Evolutionary conservation across 2,113 vertebrate genomes (phyloP).

Genomic region (Sakesphorus luctuosus): DNA sequence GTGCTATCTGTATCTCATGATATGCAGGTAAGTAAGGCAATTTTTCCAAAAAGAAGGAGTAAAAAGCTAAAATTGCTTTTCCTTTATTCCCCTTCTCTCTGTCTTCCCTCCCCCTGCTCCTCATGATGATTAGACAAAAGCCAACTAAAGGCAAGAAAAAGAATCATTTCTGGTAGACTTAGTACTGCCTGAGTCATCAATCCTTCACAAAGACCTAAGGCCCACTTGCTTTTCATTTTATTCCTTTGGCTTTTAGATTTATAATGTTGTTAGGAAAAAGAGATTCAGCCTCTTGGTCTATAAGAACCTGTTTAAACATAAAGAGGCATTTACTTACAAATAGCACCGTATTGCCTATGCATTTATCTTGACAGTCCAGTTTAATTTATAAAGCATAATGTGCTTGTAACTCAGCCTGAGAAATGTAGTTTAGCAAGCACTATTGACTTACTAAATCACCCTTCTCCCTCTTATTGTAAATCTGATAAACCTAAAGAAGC

Average conservation of each 20-base stretch:
- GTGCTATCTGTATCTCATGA: constrained; percentile 19
- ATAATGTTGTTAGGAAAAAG: constrained; percentile 65
- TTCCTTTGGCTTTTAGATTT: constrained; percentile 64
- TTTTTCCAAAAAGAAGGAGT: constrained; percentile 24
- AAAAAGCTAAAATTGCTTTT: constrained; percentile 41
- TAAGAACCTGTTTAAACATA: constrained; percentile 66
- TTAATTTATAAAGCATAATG: constrained; percentile 74
- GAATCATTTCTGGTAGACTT: constrained; percentile 12
- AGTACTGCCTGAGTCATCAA: constrained; percentile 29
- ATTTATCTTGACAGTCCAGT: constrained; percentile 70
- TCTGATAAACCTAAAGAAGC: constrained; percentile 65
- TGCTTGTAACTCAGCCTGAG: constrained; percentile 67
- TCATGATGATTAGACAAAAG: not conserved
- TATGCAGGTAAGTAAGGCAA: constrained; percentile 15
- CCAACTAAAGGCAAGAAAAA: constrained; percentile 32
- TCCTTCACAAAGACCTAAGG: constrained; percentile 47
- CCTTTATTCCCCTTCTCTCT: not conserved
- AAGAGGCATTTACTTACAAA: constrained; percentile 72
- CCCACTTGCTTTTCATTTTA: constrained; percentile 55
- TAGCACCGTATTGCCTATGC: constrained; percentile 57
- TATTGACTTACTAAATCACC: constrained; percentile 74
- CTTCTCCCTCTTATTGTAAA: constrained; percentile 66
- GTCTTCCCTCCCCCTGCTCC: not conserved
- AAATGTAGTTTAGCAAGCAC: constrained; percentile 69
- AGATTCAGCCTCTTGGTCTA: constrained; percentile 65